These are phyloP conservation scores for Eurytemora carolleeae DNA, from an alignment of 1,140 invertebrate genomes.

Conservation along the genomic window DNA sequence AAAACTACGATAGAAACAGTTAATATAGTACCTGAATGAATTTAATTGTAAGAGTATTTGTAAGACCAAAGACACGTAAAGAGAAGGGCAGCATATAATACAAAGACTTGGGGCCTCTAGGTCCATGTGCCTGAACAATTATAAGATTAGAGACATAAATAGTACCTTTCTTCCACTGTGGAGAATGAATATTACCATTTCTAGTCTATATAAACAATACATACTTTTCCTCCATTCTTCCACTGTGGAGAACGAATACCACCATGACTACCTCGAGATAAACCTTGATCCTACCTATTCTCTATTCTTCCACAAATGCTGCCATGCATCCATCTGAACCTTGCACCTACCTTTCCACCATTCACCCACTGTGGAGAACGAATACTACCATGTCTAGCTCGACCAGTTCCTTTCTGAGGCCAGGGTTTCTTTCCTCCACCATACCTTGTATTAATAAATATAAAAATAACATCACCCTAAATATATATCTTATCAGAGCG, in stretches of 20 bases:
- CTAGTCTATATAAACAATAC: too few species aligned
- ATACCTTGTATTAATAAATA: too few species aligned
- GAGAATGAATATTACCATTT: too few species aligned
- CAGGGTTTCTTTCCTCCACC: conserved; percentile 79
- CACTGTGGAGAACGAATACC: conserved; percentile 38
- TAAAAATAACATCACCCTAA: too few species aligned
- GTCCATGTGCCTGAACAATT: background rate
- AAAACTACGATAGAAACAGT: background rate
- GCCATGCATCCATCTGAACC: too few species aligned
- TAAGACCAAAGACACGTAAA: background rate
- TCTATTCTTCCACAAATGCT: too few species aligned
- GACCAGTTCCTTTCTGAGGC: conserved; percentile 80
- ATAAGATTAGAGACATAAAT: too few species aligned
- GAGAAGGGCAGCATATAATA: background rate
- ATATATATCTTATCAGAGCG: too few species aligned
- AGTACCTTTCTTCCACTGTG: too few species aligned
- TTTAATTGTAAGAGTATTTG: background rate
- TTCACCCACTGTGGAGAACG: conserved; percentile 24
- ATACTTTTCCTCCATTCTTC: background rate
- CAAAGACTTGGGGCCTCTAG: background rate
- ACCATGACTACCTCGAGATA: too few species aligned
- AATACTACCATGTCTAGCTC: conserved; percentile 71
- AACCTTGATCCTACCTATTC: too few species aligned
- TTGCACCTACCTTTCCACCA: background rate
- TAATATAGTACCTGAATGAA: background rate